Percentiles rank a stretch among this genome's conserved stretches.
Conservation (phyloP, 2,113 vertebrate species). For the Turdus rufiventris region DNA sequence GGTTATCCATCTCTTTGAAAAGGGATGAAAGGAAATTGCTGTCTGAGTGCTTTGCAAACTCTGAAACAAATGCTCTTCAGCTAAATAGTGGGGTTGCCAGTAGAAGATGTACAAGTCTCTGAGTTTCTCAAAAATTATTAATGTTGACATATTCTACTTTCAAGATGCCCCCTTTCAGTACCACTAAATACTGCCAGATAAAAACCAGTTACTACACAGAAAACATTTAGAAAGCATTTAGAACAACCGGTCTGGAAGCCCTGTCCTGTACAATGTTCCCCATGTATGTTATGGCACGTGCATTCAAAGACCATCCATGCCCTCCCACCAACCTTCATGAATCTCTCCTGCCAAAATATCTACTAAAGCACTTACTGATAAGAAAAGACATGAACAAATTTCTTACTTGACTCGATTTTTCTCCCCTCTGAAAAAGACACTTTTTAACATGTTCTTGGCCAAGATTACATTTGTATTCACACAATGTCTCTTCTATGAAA, state of each 20-base stretch:
- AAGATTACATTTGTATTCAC: neutral
- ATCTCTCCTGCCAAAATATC: constrained; percentile 1
- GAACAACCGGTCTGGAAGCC: neutral
- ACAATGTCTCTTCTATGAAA: neutral
- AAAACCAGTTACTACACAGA: neutral
- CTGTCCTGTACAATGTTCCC: neutral
- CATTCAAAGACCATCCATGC: neutral
- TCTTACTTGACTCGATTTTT: neutral
- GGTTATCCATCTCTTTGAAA: constrained; percentile 15
- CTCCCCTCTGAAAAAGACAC: neutral
- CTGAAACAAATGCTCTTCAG: neutral
- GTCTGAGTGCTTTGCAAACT: neutral
- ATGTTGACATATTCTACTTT: neutral
- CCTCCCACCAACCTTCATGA: neutral
- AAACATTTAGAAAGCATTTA: constrained; percentile 17
- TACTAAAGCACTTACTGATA: neutral
- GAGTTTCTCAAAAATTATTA: neutral
- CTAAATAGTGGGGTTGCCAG: neutral
- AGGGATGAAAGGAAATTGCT: neutral
- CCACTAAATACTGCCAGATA: neutral
- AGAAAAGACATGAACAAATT: neutral
- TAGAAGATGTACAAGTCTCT: neutral
- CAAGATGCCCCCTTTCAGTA: neutral
- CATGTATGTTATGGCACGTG: neutral
- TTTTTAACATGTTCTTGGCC: neutral